phyloP scores from a whole-genome alignment of 2,797 vertebrate genomes.

The Lepus townsendii region DNA sequence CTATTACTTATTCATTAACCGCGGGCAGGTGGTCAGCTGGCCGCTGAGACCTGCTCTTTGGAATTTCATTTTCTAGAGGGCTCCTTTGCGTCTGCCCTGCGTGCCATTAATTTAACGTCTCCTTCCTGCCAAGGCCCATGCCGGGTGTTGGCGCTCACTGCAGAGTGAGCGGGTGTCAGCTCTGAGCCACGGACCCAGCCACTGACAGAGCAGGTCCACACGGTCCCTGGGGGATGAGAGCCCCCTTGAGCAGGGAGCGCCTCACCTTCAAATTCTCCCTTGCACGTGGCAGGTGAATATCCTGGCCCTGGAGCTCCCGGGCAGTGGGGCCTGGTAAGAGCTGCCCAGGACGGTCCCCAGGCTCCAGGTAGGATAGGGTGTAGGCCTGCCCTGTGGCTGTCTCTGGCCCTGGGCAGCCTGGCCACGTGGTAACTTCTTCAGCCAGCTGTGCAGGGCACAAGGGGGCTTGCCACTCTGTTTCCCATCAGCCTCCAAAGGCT shows the following conservation, averaged over 20 bases:
- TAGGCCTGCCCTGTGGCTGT: neutral
- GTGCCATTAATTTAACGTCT: neutral
- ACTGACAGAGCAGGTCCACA: neutral
- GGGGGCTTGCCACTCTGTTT: neutral
- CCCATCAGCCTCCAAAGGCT: neutral
- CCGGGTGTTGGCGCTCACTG: neutral
- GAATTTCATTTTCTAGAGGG: conserved; percentile 62
- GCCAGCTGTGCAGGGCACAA: neutral
- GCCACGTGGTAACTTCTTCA: neutral
- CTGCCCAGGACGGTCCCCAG: neutral
- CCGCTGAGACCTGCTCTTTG: conserved; percentile 27
- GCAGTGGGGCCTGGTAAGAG: neutral
- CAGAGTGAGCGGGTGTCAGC: accelerated
- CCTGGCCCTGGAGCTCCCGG: neutral
- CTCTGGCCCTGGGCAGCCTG: neutral
- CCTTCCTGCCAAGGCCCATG: neutral
- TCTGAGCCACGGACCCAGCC: neutral
- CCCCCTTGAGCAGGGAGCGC: neutral
- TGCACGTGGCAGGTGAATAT: neutral
- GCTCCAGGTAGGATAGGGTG: neutral
- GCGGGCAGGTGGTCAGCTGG: conserved; percentile 46
- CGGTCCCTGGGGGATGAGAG: neutral
- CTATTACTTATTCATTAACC: conserved; percentile 41
- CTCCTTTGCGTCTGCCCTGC: neutral
- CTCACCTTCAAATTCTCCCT: neutral